phyloP scores from a whole-genome alignment of 2,113 vertebrate species.

The Pithys albifrons region DNA sequence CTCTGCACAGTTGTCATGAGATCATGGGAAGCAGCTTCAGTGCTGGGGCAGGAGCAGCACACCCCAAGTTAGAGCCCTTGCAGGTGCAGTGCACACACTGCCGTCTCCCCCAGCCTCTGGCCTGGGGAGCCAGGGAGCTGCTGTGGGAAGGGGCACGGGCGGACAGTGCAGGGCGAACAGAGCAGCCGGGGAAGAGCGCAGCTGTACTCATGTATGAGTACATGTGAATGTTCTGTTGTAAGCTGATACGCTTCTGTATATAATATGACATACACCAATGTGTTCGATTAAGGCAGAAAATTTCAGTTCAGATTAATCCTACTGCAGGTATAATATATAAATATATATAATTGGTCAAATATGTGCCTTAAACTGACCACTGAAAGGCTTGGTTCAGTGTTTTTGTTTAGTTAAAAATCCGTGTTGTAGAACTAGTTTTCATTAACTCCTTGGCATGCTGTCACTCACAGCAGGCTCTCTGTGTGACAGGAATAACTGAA shows the following conservation, averaged over 20 bases:
- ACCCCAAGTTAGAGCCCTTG: accelerated
- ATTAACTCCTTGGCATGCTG: not conserved
- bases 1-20: accelerated
- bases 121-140: not conserved
- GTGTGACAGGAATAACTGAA: constrained; percentile 38
- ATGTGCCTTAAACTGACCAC: not conserved
- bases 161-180: accelerated
- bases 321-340: not conserved
- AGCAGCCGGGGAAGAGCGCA: not conserved
- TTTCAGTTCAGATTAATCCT: not conserved
- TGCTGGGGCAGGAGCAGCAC: not conserved
- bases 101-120: too few relatives aligned
- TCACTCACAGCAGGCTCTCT: not conserved
- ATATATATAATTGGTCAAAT: not conserved
- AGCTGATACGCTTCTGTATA: not conserved
- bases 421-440: constrained; percentile 1
- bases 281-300: not conserved
- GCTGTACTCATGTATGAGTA: accelerated
- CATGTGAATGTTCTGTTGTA: not conserved
- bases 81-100: accelerated
- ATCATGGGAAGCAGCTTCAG: not conserved
- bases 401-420: constrained; percentile 34
- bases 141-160: accelerated
- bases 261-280: not conserved
- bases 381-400: not conserved